Evolutionary conservation across 1,140 invertebrate species (phyloP).

Genomic region (Bathynomus jamesi): DNA sequence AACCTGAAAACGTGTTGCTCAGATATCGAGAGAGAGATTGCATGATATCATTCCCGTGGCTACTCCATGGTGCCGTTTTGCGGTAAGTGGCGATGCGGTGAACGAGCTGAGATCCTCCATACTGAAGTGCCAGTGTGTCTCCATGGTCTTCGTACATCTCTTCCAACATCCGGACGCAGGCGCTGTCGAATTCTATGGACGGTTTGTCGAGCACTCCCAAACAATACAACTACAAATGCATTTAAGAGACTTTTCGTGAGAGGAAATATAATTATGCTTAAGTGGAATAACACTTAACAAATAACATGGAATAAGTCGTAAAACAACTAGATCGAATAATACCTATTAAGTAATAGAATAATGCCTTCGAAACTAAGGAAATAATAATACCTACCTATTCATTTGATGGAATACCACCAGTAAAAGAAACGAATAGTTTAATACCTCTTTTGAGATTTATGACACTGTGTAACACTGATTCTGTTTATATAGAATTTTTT

Average conservation of each 20-base stretch:
- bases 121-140: slow-evolving; percentile 94
- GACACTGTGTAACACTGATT: too few relatives aligned
- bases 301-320: too few relatives aligned
- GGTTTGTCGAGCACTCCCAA: slow-evolving; percentile 78
- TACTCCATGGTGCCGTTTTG: slow-evolving; percentile 90
- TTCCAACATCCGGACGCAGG: slow-evolving; percentile 88
- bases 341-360: too few relatives aligned
- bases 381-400: too few relatives aligned
- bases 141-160: slow-evolving; percentile 98
- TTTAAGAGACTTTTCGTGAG: slow-evolving; percentile 24
- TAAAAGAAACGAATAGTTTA: too few relatives aligned
- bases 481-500: too few relatives aligned
- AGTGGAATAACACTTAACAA: too few relatives aligned
- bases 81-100: slow-evolving; percentile 84
- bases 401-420: too few relatives aligned
- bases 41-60: slow-evolving; percentile 97
- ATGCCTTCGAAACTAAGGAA: too few relatives aligned
- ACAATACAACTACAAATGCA: slow-evolving; percentile 67
- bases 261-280: neutral
- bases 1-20: slow-evolving; percentile 94
- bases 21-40: slow-evolving; percentile 96
- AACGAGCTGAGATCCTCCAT: slow-evolving; percentile 95
- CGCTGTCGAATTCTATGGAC: slow-evolving; percentile 86
- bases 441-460: too few relatives aligned
- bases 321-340: too few relatives aligned